Percentiles rank a stretch among this genome's conserved stretches.
These are phyloP conservation scores for Sakesphorus luctuosus DNA, from an alignment of 2,113 vertebrate genomes.

Conservation along the genomic window DNA sequence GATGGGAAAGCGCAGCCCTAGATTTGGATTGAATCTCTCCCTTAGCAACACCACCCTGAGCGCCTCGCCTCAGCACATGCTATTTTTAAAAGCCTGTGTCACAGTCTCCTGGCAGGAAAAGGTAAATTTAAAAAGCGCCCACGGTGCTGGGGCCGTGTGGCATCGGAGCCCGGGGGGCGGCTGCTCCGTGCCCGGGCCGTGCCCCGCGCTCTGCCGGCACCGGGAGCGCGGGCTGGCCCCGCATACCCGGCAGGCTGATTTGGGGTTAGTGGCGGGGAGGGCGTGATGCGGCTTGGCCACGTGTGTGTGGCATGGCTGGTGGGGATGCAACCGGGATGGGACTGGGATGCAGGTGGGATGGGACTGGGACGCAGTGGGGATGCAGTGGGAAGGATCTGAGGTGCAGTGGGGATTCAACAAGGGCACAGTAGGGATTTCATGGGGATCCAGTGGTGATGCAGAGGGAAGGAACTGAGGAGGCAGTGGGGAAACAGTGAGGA, in stretches of 20 bases:
- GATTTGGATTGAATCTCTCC: constrained; percentile 55
- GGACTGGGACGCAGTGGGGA: not conserved
- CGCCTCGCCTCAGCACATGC: constrained; percentile 59
- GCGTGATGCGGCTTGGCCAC: not conserved
- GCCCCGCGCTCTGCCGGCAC: not conserved
- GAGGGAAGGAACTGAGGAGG: rapidly evolving
- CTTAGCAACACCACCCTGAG: constrained; percentile 62
- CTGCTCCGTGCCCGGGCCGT: not conserved
- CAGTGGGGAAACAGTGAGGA: rapidly evolving
- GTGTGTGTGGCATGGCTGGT: not conserved
- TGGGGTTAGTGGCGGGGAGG: not conserved
- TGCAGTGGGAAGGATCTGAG: not conserved
- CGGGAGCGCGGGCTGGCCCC: not conserved
- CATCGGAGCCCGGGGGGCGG: not conserved
- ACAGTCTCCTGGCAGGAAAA: constrained; percentile 68
- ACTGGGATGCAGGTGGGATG: not conserved
- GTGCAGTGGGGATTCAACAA: not conserved
- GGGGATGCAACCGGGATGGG: not conserved
- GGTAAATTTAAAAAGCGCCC: constrained; percentile 58
- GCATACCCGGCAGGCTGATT: rapidly evolving
- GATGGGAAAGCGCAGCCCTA: constrained; percentile 43
- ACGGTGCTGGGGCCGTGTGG: not conserved
- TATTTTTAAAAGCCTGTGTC: constrained; percentile 69
- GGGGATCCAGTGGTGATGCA: rapidly evolving
- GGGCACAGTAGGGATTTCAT: not conserved